Conservation (phyloP, 2,888 invertebrate genomes). For the Helicoverpa assulta region DNA sequence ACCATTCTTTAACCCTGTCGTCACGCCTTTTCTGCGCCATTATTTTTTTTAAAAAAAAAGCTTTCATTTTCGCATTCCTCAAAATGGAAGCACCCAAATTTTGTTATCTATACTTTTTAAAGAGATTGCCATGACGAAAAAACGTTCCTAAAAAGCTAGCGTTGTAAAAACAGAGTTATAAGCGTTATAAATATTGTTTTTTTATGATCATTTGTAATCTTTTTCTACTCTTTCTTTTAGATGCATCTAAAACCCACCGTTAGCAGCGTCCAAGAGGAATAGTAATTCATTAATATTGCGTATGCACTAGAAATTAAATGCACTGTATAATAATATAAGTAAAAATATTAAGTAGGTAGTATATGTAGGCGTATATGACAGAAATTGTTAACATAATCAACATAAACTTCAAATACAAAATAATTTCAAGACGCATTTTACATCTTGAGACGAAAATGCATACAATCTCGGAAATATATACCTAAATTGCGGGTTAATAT, state of each 20-base stretch:
- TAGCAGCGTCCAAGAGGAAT: slow-evolving; percentile 88
- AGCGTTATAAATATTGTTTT: slow-evolving; percentile 64
- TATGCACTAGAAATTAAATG: slow-evolving; percentile 49
- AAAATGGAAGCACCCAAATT: slow-evolving; percentile 83
- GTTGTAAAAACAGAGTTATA: slow-evolving; percentile 62
- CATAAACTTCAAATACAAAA: no score
- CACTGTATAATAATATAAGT: slow-evolving; percentile 12
- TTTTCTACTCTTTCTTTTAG: slow-evolving; percentile 91
- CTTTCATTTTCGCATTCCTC: slow-evolving; percentile 71
- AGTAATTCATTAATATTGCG: slow-evolving; percentile 69
- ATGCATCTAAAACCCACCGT: slow-evolving; percentile 88
- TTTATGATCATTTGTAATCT: slow-evolving; percentile 90
- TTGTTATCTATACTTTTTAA: slow-evolving; percentile 50
- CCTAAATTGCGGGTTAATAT: background rate
- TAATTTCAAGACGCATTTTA: no score
- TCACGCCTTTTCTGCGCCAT: slow-evolving; percentile 4
- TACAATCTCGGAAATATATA: background rate
- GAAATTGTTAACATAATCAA: slow-evolving; percentile 34
- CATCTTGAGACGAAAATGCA: no score
- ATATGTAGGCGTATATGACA: slow-evolving; percentile 39
- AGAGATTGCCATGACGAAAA: slow-evolving; percentile 66
- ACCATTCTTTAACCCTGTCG: no score
- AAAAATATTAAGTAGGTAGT: background rate
- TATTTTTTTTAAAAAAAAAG: slow-evolving; percentile 17
- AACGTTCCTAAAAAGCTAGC: slow-evolving; percentile 78